Conservation (phyloP, 2,888 invertebrate species). For the Caenorhabditis uteleia region DNA sequence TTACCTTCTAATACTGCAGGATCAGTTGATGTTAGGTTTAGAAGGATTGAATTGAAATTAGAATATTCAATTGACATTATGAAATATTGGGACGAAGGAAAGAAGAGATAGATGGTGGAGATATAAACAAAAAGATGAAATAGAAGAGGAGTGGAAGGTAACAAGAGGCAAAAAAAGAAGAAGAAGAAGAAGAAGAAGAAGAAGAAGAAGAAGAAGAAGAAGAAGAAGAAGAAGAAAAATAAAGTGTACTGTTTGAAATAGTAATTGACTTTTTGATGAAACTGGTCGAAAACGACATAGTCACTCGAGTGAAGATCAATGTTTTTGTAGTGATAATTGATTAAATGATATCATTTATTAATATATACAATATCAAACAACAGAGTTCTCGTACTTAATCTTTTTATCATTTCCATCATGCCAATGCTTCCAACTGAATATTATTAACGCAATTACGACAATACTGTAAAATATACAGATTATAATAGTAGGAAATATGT, state of each 20-base stretch:
- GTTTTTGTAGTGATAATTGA: conserved; percentile 4
- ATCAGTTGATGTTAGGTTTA: too few species aligned
- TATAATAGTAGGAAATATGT: too few species aligned
- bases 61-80: conserved; percentile 15
- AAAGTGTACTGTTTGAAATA: too few species aligned
- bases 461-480: too few species aligned
- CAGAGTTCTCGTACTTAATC: conserved; percentile 1
- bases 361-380: neutral
- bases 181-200: conserved; percentile 3
- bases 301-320: conserved; percentile 16
- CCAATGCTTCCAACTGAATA: too few species aligned
- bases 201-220: conserved; percentile 8
- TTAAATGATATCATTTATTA: neutral
- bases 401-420: conserved; percentile 7
- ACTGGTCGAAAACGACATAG: too few species aligned
- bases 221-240: conserved; percentile 8
- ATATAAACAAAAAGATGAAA: conserved; percentile 13
- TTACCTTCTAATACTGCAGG: too few species aligned
- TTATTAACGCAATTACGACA: too few species aligned
- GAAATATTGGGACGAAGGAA: conserved; percentile 18
- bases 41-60: too few species aligned
- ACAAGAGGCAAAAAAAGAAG: conserved; percentile 4
- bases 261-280: too few species aligned
- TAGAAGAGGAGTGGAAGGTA: conserved; percentile 17
- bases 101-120: conserved; percentile 24